Evolutionary conservation across 2,113 vertebrate species (phyloP).

Genomic region (Pomatostomus ruficeps): DNA sequence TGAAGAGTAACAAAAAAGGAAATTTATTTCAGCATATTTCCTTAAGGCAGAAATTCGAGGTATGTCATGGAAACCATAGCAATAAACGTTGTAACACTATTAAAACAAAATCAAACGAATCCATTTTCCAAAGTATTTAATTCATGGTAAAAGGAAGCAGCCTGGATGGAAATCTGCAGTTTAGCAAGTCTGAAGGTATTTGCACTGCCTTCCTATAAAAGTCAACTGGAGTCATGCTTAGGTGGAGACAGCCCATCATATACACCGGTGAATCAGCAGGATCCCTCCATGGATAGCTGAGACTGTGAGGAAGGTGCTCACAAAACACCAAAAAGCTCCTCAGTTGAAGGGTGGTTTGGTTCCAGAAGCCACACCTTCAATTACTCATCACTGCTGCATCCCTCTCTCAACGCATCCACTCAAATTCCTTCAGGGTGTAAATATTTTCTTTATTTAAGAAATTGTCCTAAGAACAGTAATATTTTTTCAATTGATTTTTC

Average conservation of each 20-base stretch:
- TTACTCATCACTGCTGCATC: not conserved
- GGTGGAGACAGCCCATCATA: not conserved
- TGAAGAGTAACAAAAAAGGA: conserved; percentile 26
- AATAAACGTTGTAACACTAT: not conserved
- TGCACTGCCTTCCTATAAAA: not conserved
- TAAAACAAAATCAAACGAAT: not conserved
- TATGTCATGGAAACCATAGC: not conserved
- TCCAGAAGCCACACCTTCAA: not conserved
- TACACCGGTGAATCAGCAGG: not conserved
- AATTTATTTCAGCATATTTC: not conserved
- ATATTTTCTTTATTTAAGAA: not conserved
- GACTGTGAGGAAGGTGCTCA: not conserved
- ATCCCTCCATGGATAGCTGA: not conserved
- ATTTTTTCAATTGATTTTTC: not conserved
- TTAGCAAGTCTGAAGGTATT: not conserved
- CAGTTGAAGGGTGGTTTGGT: not conserved
- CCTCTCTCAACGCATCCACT: not conserved
- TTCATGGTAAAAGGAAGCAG: not conserved
- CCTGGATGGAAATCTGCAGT: not conserved
- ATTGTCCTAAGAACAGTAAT: not conserved
- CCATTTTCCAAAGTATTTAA: accelerated
- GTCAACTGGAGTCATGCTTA: not conserved
- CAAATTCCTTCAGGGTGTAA: not conserved
- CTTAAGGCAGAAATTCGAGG: not conserved
- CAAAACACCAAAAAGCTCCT: not conserved